Conservation (phyloP, 1,140 invertebrate species). For the Drosophila santomea region DNA sequence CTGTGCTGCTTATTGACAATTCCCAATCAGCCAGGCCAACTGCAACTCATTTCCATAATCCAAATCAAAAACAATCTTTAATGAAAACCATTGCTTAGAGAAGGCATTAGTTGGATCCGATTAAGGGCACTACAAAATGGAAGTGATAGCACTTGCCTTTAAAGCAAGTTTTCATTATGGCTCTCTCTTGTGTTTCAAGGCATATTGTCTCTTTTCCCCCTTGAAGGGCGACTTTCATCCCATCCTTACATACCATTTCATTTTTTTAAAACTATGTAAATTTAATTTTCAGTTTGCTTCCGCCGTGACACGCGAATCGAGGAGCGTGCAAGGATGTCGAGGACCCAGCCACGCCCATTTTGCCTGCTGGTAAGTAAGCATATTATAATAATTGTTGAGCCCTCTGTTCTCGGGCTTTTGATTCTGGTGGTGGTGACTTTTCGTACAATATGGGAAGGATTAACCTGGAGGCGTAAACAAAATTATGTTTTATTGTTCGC, state of each 20-base stretch:
- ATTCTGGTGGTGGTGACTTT: conserved; percentile 12
- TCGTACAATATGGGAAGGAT: conserved; percentile 6
- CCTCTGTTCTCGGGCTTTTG: not conserved
- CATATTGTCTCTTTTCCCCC: not conserved
- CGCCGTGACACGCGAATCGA: conserved; percentile 46
- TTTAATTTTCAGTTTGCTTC: conserved; percentile 61
- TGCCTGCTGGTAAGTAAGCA: conserved; percentile 30
- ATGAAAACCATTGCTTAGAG: not conserved
- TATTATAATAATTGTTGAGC: conserved; percentile 60
- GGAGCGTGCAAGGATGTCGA: not conserved
- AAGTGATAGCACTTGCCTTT: too few relatives aligned
- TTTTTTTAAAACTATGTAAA: conserved; percentile 57
- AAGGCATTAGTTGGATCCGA: not conserved
- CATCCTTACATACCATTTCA: conserved; percentile 2
- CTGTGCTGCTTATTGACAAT: conserved; percentile 24
- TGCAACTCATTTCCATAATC: conserved; percentile 40
- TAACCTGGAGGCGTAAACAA: conserved; percentile 29
- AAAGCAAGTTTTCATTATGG: too few relatives aligned
- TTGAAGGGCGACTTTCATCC: not conserved
- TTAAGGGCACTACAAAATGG: not conserved
- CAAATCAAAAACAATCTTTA: conserved; percentile 26
- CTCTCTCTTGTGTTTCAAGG: not conserved
- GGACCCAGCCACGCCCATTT: conserved; percentile 40
- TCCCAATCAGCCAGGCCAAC: conserved; percentile 19
- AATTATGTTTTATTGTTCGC: conserved; percentile 57